Evolutionary conservation across 2,797 vertebrate genomes (phyloP), one percentile per base, ranked within the genome.

Genomic region (Sparidentex hasta): DNA sequence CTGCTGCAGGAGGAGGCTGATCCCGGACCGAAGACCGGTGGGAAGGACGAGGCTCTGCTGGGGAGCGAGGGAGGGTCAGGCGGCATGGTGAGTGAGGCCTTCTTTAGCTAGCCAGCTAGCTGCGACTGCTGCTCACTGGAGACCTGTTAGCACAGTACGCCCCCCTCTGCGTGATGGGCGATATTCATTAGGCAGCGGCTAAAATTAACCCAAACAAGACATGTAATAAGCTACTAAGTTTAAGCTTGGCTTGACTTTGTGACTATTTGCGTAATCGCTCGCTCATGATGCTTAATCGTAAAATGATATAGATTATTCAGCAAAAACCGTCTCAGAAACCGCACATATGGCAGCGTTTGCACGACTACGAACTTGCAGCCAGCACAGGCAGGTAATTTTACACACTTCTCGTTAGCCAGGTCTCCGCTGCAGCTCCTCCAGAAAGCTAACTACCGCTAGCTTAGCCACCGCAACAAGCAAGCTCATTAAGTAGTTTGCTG

Each of bases 1-100:
- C 94, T 92, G 95, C 88, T 94, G 94, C 95, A 95, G 95, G 95
- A 96, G 95, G 95, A 96, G 95, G 95, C 94, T 92, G 95, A 96
- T 90, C 95, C 95, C 89, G 94, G 92, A 95, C 93, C 94, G 87
- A 84, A 85, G 90, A 91, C 83, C 94, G 93, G 92, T 83, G 94
- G 88, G 90, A 94, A 94, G 91, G 93, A 94, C 93, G 93, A 93
- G 89, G 91, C 93, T 92, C 86, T 88, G 87, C 88, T 79, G 87
- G 91, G 92, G 91, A 93, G 88, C 91, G 93, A 95, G 83, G 94
- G 91, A 92, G 93, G 94, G 79, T 94, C 94, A 59, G 88, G 90
- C 94, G 91, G 93, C 93, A 96, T 96, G 95, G 95, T 96, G 81
- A 95, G 95, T 91, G 85, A 88, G 94, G 94, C 95, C 95, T 95